Percentiles rank a stretch among this genome's conserved stretches.
These are phyloP conservation scores for Ceratosolen fusciceps DNA, from an alignment of 1,140 invertebrate species.

Conservation along the genomic window DNA sequence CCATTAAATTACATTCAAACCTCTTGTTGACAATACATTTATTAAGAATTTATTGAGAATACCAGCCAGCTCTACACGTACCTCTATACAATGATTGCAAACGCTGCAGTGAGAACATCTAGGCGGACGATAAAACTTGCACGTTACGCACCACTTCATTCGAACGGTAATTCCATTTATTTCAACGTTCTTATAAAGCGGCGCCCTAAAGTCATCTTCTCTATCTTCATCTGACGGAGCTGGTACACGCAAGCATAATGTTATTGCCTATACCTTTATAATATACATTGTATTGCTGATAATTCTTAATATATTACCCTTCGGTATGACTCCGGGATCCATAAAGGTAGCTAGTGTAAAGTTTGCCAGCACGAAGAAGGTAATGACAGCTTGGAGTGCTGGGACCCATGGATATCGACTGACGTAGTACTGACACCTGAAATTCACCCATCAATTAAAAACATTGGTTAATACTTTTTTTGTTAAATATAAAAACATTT, in stretches of 20 bases:
- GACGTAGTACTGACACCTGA: constrained; percentile 89
- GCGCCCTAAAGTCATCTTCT: constrained; percentile 97
- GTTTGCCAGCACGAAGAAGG: constrained; percentile 97
- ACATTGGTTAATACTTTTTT: too few species aligned
- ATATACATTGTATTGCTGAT: constrained; percentile 27
- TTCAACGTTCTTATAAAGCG: constrained; percentile 97
- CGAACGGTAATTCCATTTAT: constrained; percentile 98
- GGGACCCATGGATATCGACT: constrained; percentile 89
- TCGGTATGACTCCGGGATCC: constrained; percentile 99
- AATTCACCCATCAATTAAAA: constrained; percentile 31
- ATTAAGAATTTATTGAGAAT: too few species aligned
- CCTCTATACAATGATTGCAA: constrained; percentile 99
- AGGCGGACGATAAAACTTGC: constrained; percentile 99
- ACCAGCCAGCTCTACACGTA: too few species aligned
- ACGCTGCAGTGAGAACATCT: constrained; percentile 99
- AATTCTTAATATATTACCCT: constrained; percentile 79
- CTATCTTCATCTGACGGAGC: constrained; percentile 96
- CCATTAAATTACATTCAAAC: constrained; percentile 22
- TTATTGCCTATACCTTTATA: too few species aligned
- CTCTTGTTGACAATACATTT: too few species aligned
- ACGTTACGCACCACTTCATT: constrained; percentile 99
- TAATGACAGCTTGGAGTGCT: constrained; percentile 92
- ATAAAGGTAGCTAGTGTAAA: constrained; percentile 98
- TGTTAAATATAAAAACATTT: too few species aligned
- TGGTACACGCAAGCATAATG: constrained; percentile 64